These are phyloP conservation scores for Ectobius pallidus DNA, from an alignment of 2,888 invertebrate genomes.

Conservation along the genomic window DNA sequence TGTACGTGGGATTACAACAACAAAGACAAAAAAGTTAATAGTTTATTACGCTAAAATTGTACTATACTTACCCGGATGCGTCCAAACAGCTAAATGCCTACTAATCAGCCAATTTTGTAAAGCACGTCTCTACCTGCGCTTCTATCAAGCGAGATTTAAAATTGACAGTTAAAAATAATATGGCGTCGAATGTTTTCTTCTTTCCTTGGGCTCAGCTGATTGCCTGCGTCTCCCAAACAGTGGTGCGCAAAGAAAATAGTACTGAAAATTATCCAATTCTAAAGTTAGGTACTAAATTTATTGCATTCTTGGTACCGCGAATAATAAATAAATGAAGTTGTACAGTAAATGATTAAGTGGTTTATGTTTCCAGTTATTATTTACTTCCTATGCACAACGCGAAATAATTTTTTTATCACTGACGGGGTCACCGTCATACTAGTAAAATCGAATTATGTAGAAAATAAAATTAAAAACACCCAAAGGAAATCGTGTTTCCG, in stretches of 20 bases:
- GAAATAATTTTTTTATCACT: background rate
- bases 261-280: background rate
- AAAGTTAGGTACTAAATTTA: background rate
- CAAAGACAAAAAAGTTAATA: no score
- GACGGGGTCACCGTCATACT: no score
- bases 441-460: background rate
- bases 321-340: background rate
- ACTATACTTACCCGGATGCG: conserved; percentile 40
- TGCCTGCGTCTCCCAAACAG: background rate
- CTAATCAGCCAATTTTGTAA: conserved; percentile 28
- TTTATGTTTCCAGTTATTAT: background rate
- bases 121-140: background rate
- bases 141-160: conserved; percentile 21
- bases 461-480: background rate
- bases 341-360: background rate
- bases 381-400: background rate
- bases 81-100: conserved; percentile 25
- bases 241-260: conserved; percentile 19
- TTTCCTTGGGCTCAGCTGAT: conserved; percentile 35
- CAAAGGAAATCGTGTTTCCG: background rate
- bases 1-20: no score
- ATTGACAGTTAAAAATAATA: conserved; percentile 33
- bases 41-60: no score
- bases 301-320: no score
- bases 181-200: conserved; percentile 27